Evolutionary conservation across 2,888 invertebrate genomes (phyloP).

Genomic region (Nymphalis polychloros): DNA sequence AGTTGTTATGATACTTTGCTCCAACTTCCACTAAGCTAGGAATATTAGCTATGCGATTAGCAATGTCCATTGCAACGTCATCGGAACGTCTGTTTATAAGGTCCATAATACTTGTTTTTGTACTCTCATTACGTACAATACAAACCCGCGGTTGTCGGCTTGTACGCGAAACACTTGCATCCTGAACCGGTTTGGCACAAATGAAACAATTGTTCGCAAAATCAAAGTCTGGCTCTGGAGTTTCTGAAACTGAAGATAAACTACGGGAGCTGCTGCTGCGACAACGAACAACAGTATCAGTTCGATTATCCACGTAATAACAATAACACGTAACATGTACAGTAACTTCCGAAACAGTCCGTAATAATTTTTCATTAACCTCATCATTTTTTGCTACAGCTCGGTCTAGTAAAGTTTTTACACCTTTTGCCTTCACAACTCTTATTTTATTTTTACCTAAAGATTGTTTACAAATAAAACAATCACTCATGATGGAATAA

Average conservation of each 20-base stretch:
- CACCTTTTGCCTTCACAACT: slow-evolving; percentile 34
- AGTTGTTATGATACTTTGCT: too few species aligned
- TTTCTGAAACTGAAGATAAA: slow-evolving; percentile 14
- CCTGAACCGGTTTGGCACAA: too few species aligned
- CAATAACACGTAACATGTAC: slow-evolving; percentile 33
- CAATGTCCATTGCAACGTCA: too few species aligned
- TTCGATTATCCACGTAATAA: slow-evolving; percentile 30
- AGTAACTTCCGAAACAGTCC: slow-evolving; percentile 33
- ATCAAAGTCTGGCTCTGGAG: not conserved
- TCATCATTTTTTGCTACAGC: slow-evolving; percentile 29
- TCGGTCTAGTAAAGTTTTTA: slow-evolving; percentile 36
- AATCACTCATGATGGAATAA: slow-evolving; percentile 27
- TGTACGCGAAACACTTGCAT: too few species aligned
- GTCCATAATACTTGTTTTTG: too few species aligned
- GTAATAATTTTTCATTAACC: slow-evolving; percentile 29
- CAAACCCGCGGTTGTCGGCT: too few species aligned
- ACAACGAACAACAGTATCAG: slow-evolving; percentile 6
- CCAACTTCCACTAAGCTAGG: too few species aligned
- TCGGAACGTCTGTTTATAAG: too few species aligned
- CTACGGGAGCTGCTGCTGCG: not conserved
- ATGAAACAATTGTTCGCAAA: too few species aligned
- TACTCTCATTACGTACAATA: too few species aligned
- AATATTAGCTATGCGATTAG: too few species aligned
- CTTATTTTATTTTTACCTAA: slow-evolving; percentile 27
- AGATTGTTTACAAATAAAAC: slow-evolving; percentile 36